These are phyloP conservation scores for Archaeoteleia sp. DNA, from an alignment of 2,888 invertebrate species.

Conservation along the genomic window DNA sequence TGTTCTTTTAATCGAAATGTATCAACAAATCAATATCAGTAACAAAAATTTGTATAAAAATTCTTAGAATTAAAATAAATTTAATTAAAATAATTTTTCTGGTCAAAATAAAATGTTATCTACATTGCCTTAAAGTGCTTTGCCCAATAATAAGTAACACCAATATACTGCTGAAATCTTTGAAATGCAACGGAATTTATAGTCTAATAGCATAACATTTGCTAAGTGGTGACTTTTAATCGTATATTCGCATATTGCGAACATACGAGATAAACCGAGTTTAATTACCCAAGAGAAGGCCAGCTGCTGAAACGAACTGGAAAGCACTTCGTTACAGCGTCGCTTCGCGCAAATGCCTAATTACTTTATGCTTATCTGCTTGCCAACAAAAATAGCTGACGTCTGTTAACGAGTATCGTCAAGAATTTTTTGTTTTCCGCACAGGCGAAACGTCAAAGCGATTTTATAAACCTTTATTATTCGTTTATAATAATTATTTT, in stretches of 20 bases:
- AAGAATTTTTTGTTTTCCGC: slow-evolving; percentile 29
- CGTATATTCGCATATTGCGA: slow-evolving; percentile 48
- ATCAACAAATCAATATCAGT: no score
- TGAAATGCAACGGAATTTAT: slow-evolving; percentile 35
- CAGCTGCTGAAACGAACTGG: slow-evolving; percentile 60
- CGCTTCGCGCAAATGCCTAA: slow-evolving; percentile 60
- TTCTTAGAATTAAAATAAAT: no score
- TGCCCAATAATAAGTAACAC: slow-evolving; percentile 10
- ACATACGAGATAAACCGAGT: slow-evolving; percentile 50
- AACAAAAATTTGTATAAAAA: no score
- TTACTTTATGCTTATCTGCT: slow-evolving; percentile 56
- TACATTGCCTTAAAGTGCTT: background rate
- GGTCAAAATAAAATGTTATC: no score
- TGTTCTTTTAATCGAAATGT: no score
- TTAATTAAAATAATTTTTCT: no score
- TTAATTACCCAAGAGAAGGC: slow-evolving; percentile 56
- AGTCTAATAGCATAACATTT: slow-evolving; percentile 37
- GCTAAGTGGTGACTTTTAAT: slow-evolving; percentile 53
- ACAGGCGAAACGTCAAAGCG: slow-evolving; percentile 35
- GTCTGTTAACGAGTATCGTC: slow-evolving; percentile 43
- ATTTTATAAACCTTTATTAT: slow-evolving; percentile 16
- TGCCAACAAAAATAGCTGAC: slow-evolving; percentile 47
- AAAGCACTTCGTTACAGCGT: slow-evolving; percentile 61
- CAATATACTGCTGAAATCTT: slow-evolving; percentile 12
- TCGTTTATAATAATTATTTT: slow-evolving; percentile 7